These are phyloP conservation scores for Hyphantria cunea DNA, from an alignment of 1,140 invertebrate genomes.

Conservation along the genomic window DNA sequence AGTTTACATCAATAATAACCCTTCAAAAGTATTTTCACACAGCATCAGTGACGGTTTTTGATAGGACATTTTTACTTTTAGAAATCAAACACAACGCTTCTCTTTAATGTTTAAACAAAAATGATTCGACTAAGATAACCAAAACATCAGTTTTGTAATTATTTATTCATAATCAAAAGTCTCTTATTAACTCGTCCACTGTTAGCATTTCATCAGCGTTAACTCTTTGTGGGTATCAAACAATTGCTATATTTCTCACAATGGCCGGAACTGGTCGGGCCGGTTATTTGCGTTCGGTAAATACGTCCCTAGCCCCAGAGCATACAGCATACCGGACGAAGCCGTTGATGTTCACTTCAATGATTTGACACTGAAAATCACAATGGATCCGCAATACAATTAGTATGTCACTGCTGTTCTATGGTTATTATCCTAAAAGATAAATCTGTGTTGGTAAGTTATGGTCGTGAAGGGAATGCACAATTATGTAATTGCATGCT, in stretches of 20 bases:
- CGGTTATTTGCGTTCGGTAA: slow-evolving; percentile 47
- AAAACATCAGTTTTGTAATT: too few relatives aligned
- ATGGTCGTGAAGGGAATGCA: not conserved
- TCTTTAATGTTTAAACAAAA: not conserved
- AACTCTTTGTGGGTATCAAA: slow-evolving; percentile 42
- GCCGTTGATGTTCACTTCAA: slow-evolving; percentile 36
- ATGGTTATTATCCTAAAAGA: slow-evolving; percentile 13
- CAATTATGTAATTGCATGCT: not conserved
- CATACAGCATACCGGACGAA: slow-evolving; percentile 31
- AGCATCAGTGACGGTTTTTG: too few relatives aligned
- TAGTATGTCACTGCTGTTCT: slow-evolving; percentile 4
- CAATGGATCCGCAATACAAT: slow-evolving; percentile 44
- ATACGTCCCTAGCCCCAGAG: slow-evolving; percentile 14
- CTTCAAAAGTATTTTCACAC: too few relatives aligned
- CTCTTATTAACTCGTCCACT: slow-evolving; percentile 32
- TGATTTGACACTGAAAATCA: slow-evolving; percentile 44
- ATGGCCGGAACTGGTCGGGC: slow-evolving; percentile 46
- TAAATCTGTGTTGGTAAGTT: not conserved
- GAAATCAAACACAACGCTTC: too few relatives aligned
- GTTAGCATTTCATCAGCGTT: slow-evolving; percentile 37
- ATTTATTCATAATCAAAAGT: slow-evolving; percentile 15
- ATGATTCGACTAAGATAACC: too few relatives aligned
- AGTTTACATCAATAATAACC: too few relatives aligned
- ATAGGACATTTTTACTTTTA: too few relatives aligned
- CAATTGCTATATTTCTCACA: slow-evolving; percentile 57